These are phyloP conservation scores for Apocrypta bakeri DNA, from an alignment of 1,140 invertebrate species.

Conservation along the genomic window DNA sequence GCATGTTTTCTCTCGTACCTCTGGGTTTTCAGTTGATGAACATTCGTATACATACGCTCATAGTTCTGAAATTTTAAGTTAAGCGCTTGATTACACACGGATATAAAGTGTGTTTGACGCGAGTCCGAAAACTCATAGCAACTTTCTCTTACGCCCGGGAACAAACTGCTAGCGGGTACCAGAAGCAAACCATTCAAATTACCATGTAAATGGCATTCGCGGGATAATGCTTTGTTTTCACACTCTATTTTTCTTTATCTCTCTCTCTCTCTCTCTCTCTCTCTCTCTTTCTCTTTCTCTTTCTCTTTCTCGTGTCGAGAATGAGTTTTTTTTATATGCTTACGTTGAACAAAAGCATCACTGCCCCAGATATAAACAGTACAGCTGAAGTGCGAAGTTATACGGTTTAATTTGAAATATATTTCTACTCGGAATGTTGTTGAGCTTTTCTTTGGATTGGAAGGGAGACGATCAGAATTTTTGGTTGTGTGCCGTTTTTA, in stretches of 20 bases:
- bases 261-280: neutral
- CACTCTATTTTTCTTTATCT: neutral
- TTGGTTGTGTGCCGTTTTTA: too few relatives aligned
- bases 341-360: neutral
- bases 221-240: conserved; percentile 47
- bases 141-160: neutral
- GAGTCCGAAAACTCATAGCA: neutral
- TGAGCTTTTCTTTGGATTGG: too few relatives aligned
- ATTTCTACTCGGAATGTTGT: too few relatives aligned
- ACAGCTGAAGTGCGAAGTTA: too few relatives aligned
- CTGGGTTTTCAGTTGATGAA: too few relatives aligned
- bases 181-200: conserved; percentile 43
- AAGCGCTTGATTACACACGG: conserved; percentile 22
- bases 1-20: too few relatives aligned
- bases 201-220: conserved; percentile 52
- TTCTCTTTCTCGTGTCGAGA: too few relatives aligned
- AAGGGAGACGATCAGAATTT: too few relatives aligned
- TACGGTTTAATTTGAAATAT: neutral
- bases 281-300: too few relatives aligned
- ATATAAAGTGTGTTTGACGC: conserved; percentile 44
- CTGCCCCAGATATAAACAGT: too few relatives aligned
- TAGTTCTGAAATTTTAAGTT: neutral
- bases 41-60: neutral
- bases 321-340: conserved; percentile 39
- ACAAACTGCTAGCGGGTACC: neutral